Evolutionary conservation across 2,113 vertebrate species (phyloP).

Genomic region (Heterotis niloticus): DNA sequence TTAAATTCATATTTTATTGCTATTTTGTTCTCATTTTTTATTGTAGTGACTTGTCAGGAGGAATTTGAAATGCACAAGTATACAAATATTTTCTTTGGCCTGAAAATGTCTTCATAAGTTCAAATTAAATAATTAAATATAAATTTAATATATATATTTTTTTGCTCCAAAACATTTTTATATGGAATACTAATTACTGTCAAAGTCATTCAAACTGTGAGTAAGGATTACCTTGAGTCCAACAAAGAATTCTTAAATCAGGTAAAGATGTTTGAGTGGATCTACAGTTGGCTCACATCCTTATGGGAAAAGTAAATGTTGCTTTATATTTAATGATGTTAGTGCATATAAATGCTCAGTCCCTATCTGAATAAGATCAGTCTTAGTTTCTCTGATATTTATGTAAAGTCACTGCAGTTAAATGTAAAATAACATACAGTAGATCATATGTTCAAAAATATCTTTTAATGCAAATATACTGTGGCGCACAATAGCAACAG

Average conservation of each 20-base stretch:
- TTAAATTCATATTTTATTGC: background rate
- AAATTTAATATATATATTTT: background rate
- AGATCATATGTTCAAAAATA: no score
- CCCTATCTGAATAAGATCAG: background rate
- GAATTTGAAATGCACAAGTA: background rate
- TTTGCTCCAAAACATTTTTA: background rate
- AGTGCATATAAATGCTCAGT: background rate
- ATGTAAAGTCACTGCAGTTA: background rate
- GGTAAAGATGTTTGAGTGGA: background rate
- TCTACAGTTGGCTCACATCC: constrained; percentile 3
- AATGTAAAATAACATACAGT: background rate
- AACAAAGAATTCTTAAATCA: background rate
- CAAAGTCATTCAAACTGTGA: no score
- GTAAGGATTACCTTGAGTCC: no score
- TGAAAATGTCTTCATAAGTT: background rate
- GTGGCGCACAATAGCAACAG: no score
- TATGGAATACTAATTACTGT: no score
- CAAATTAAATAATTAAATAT: no score
- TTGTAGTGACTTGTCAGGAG: background rate
- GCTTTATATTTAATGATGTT: background rate
- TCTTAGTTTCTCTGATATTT: background rate
- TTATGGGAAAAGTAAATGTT: constrained; percentile 5
- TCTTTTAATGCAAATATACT: no score
- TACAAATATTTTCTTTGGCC: background rate
- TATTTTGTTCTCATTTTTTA: background rate